Evolutionary conservation across 2,113 vertebrate species (phyloP).

Genomic region (Rhinogobius similis): DNA sequence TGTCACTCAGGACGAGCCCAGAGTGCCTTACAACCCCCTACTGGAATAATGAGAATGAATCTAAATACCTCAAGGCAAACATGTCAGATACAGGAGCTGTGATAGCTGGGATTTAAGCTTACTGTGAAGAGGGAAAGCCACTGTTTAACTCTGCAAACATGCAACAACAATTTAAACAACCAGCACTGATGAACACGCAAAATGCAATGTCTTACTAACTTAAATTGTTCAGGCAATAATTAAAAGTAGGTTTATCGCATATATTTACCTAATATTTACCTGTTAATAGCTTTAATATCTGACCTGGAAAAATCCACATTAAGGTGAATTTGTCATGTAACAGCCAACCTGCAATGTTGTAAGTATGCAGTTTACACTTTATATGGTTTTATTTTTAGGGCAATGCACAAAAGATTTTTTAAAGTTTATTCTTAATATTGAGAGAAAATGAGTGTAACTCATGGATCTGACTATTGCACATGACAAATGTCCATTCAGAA

Average conservation of each 20-base stretch:
- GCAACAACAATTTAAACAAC: background rate
- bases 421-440: background rate
- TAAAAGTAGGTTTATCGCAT: background rate
- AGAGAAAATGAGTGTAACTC: background rate
- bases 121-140: conserved; percentile 10
- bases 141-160: background rate
- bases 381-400: background rate
- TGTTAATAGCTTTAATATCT: background rate
- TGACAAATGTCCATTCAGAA: conserved; percentile 9
- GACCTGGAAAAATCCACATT: background rate
- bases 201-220: background rate
- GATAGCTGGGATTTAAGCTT: background rate
- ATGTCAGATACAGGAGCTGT: conserved; percentile 21
- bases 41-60: conserved; percentile 47
- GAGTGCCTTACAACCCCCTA: conserved; percentile 70
- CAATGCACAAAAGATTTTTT: background rate
- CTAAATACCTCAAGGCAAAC: conserved; percentile 23
- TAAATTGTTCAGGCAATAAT: background rate
- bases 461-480: background rate
- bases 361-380: background rate
- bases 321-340: too few species aligned
- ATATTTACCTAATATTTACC: background rate
- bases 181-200: background rate
- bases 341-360: conserved; percentile 4
- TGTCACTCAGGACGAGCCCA: conserved; percentile 86